Evolutionary conservation across 2,797 vertebrate genomes (phyloP).

Genomic region (Gymnothorax reevesii): DNA sequence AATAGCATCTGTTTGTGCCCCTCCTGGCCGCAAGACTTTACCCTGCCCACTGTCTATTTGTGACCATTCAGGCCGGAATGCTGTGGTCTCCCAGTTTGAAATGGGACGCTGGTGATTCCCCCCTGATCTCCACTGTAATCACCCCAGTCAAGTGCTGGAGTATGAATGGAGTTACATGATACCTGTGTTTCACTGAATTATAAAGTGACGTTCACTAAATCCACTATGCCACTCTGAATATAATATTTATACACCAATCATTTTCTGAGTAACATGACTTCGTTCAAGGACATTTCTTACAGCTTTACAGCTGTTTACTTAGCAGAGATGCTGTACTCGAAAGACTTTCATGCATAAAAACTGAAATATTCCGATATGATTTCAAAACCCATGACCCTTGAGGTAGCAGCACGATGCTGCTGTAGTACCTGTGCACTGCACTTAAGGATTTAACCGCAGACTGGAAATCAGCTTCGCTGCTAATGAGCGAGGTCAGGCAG

Average conservation of each 20-base stretch:
- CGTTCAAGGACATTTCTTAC: neutral
- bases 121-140: neutral
- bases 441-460: too few species aligned
- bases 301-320: neutral
- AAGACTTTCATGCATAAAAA: neutral
- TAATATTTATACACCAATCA: neutral
- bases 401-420: neutral
- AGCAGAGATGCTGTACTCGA: neutral
- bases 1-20: conserved; percentile 1
- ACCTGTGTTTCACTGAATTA: neutral
- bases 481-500: too few species aligned
- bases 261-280: neutral
- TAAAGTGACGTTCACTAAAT: neutral
- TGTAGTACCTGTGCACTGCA: neutral
- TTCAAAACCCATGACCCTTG: neutral
- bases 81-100: neutral
- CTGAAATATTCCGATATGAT: neutral
- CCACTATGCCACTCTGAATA: neutral
- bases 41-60: neutral
- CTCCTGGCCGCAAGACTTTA: neutral
- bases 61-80: neutral
- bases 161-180: neutral
- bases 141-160: neutral
- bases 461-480: too few species aligned
- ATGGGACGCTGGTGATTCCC: neutral